phyloP scores from a whole-genome alignment of 2,888 invertebrate genomes.

The Lottia scabra region DNA sequence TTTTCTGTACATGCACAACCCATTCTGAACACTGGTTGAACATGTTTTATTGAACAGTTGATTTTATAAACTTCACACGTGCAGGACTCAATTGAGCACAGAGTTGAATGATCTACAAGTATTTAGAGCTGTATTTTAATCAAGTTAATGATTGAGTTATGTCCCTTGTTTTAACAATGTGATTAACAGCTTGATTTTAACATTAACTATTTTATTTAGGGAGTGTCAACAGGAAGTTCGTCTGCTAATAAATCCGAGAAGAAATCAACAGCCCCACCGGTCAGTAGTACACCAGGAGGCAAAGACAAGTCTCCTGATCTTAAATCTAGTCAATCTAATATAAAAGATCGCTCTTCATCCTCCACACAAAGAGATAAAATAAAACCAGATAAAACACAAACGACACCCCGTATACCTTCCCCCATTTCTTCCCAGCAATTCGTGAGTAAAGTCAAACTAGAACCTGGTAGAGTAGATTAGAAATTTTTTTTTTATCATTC shows the following conservation, averaged over 20 bases:
- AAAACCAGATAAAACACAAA: neutral
- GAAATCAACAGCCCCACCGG: conserved; percentile 55
- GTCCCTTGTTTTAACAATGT: too few relatives aligned
- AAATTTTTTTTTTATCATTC: too few relatives aligned
- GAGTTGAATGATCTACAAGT: too few relatives aligned
- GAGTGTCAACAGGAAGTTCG: conserved; percentile 42
- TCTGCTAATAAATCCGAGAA: conserved; percentile 50
- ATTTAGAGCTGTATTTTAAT: too few relatives aligned
- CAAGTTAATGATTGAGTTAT: too few relatives aligned
- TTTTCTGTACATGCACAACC: too few relatives aligned
- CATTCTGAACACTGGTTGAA: too few relatives aligned
- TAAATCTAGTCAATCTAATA: neutral
- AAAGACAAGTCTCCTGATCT: conserved; percentile 14
- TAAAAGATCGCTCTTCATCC: neutral
- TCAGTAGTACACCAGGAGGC: conserved; percentile 40
- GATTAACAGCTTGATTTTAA: too few relatives aligned
- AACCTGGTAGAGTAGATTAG: too few relatives aligned
- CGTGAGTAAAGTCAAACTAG: neutral
- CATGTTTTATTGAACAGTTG: too few relatives aligned
- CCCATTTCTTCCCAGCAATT: neutral
- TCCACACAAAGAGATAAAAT: neutral
- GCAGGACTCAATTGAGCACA: too few relatives aligned
- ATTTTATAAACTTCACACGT: too few relatives aligned
- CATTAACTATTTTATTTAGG: conserved; percentile 15
- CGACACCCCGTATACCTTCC: neutral